Percentiles rank a stretch among this genome's conserved stretches.
phyloP scores from a whole-genome alignment of 2,888 invertebrate genomes.

The Pristionchus arcanus region DNA sequence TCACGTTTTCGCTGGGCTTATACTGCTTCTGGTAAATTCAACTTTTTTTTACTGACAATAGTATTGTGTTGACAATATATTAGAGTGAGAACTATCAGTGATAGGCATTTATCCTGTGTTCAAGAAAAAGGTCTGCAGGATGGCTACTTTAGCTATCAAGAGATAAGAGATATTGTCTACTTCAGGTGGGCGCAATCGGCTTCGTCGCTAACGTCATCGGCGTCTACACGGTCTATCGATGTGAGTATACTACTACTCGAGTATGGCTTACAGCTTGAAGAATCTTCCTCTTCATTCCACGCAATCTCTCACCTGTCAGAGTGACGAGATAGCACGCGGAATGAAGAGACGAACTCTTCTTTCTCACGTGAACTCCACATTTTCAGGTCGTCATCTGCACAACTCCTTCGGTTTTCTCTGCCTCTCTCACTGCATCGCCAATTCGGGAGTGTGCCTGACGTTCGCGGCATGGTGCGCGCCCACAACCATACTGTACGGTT shows the following conservation, averaged over 20 bases:
- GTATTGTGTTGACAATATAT: too few species aligned
- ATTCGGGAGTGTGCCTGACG: constrained; percentile 34
- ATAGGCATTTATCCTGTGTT: too few species aligned
- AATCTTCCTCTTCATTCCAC: too few species aligned
- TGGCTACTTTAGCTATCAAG: too few species aligned
- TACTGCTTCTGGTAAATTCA: constrained; percentile 16
- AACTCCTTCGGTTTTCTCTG: constrained; percentile 52
- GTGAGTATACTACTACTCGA: neutral
- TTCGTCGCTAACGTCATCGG: constrained; percentile 40
- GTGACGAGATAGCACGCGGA: too few species aligned
- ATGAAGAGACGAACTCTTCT: too few species aligned
- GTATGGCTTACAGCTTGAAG: too few species aligned
- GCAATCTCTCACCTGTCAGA: too few species aligned
- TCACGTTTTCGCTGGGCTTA: constrained; percentile 1
- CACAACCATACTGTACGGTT: constrained; percentile 37
- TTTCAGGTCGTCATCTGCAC: constrained; percentile 44
- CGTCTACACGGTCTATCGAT: constrained; percentile 40
- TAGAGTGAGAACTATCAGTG: neutral
- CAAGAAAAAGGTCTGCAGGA: too few species aligned
- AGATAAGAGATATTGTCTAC: neutral
- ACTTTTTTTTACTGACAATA: neutral
- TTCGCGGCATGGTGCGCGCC: constrained; percentile 51
- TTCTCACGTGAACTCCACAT: too few species aligned
- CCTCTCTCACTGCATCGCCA: constrained; percentile 52
- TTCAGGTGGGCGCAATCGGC: neutral